These are phyloP conservation scores for Bombus cullumanus DNA, from an alignment of 1,140 invertebrate species.

Conservation along the genomic window DNA sequence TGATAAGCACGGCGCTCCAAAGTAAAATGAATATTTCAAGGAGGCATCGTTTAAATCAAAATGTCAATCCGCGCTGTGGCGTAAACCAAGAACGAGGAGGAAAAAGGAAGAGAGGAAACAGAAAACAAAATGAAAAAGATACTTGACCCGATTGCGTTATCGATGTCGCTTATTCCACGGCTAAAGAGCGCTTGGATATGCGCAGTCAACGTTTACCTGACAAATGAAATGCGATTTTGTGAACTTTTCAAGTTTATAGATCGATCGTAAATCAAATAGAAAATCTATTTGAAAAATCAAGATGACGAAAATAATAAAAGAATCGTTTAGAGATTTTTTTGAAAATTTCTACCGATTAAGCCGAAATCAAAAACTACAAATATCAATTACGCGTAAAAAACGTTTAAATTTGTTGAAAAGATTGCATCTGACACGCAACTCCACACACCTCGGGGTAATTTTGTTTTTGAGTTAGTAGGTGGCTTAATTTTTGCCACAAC, in stretches of 20 bases:
- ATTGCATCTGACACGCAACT: background rate
- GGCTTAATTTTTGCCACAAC: slow-evolving; percentile 82
- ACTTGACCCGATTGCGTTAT: background rate
- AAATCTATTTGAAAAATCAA: background rate
- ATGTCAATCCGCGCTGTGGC: slow-evolving; percentile 37
- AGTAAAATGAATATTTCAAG: slow-evolving; percentile 68
- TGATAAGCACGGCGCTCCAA: slow-evolving; percentile 71
- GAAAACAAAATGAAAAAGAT: slow-evolving; percentile 2
- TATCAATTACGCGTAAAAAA: background rate
- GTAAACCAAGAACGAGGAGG: background rate
- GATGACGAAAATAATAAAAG: background rate
- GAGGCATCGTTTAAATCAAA: slow-evolving; percentile 65
- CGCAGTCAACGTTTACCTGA: background rate
- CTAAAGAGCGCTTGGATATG: background rate
- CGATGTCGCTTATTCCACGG: background rate
- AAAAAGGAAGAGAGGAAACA: background rate
- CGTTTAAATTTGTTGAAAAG: slow-evolving; percentile 2
- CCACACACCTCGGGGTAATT: slow-evolving; percentile 64
- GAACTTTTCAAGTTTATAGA: background rate
- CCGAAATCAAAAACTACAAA: background rate
- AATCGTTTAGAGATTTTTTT: background rate
- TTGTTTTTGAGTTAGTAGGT: slow-evolving; percentile 73
- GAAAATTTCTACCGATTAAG: background rate
- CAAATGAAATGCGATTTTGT: background rate
- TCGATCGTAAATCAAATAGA: background rate